Evolutionary conservation across 2,797 vertebrate species (phyloP), one percentile per base, ranked within the genome.

Genomic region (Echeneis naucrates): DNA sequence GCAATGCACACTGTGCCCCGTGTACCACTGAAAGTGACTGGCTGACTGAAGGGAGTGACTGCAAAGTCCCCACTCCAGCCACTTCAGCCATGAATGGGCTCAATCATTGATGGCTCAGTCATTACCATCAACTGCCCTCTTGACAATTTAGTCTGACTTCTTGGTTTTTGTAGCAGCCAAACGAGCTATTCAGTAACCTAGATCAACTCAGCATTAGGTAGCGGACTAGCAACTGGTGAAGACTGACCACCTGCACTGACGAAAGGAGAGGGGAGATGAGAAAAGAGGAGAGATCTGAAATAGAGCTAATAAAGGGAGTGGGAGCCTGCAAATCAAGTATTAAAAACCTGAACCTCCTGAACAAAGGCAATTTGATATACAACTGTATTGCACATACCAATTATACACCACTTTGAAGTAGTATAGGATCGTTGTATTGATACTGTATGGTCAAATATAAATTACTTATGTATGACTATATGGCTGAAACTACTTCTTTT

Each of bases 81-180:
- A 92, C 93, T 94, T 88, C 83, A 92, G 80, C 84, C 78, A 78
- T 94, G 92, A 94, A 94, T 94, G 91, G 88, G 82, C 87, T 91
- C 92, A 94, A 94, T 94, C 93, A 94, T 93, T 69, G 85, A 87
- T 87, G 85, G 88, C 88, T 86, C 57, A 47, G 80, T 88, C 87
- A 92, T 92, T 92, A 90, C 90, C 91, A 91, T 93, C 91, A 92
- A 86, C 85, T 83, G 88, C 85, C 88, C 89, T 93, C 85, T 86
- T 86, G 82, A 81, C 72, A 57, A 85, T 88, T 88, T 88, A 88
- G 85, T 88, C 85, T 88, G 87, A 90, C 90, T 92, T 89, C 87
- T 90, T 87, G 88, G 83, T 87, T 90, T 90, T 90, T 88, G 84
- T 84, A 70, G 57, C 77, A 78, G 76, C 83, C 79, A 88, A 93